These are phyloP conservation scores for Watsonalla cultraria DNA, from an alignment of 2,888 invertebrate species.

Conservation along the genomic window DNA sequence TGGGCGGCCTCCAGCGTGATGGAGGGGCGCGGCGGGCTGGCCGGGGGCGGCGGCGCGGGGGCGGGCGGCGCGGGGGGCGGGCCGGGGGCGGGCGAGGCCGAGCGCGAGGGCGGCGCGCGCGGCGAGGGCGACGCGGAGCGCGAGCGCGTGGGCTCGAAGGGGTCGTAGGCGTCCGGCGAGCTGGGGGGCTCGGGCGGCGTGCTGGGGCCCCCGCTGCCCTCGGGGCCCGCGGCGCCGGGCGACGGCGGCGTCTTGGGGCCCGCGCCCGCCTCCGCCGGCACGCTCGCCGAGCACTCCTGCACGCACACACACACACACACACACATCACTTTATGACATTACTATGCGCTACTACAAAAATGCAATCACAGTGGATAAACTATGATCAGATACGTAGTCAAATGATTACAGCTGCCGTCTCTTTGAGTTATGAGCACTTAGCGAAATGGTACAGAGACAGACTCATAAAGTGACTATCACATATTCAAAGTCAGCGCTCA, in stretches of 20 bases:
- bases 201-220: slow-evolving; percentile 86
- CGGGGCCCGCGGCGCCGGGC: slow-evolving; percentile 55
- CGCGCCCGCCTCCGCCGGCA: slow-evolving; percentile 68
- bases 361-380: too few species aligned
- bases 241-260: slow-evolving; percentile 65
- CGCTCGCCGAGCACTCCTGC: slow-evolving; percentile 74
- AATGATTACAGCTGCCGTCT: too few species aligned
- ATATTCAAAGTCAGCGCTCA: too few species aligned
- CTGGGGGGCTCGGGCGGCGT: slow-evolving; percentile 78
- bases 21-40: slow-evolving; percentile 34
- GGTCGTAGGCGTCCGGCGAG: slow-evolving; percentile 92
- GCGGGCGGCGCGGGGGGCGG: slow-evolving; percentile 84
- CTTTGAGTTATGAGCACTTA: too few species aligned
- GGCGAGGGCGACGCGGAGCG: slow-evolving; percentile 80
- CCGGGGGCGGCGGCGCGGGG: slow-evolving; percentile 24
- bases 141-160: slow-evolving; percentile 94
- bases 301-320: slow-evolving; percentile 20
- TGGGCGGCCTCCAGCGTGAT: slow-evolving; percentile 71
- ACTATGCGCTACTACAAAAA: too few species aligned
- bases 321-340: too few species aligned
- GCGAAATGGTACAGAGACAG: too few species aligned
- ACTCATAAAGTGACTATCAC: too few species aligned
- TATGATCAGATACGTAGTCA: too few species aligned
- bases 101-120: slow-evolving; percentile 17
- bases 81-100: slow-evolving; percentile 64